Percentiles rank a stretch among this genome's conserved stretches.
These are phyloP conservation scores for Acronicta leporina DNA, from an alignment of 2,888 invertebrate genomes.

Conservation along the genomic window DNA sequence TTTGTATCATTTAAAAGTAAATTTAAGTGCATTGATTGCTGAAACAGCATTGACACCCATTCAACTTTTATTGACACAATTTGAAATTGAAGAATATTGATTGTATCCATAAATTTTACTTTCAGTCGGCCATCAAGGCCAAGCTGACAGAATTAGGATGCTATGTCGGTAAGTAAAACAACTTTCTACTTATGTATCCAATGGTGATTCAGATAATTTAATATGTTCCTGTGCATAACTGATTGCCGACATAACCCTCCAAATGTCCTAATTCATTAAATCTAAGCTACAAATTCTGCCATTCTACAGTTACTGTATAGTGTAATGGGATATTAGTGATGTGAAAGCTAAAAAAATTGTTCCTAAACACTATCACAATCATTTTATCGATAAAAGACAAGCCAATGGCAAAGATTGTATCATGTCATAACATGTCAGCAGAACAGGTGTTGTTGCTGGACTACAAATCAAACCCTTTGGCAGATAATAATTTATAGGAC, in stretches of 20 bases:
- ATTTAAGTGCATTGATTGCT: background rate
- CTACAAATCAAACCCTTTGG: too few relatives aligned
- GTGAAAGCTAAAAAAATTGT: too few relatives aligned
- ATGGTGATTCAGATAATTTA: background rate
- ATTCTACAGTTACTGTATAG: background rate
- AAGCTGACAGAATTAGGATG: slow-evolving; percentile 98
- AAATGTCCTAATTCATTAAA: too few relatives aligned
- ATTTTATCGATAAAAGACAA: too few relatives aligned
- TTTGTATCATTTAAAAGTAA: background rate
- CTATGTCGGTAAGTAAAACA: slow-evolving; percentile 93
- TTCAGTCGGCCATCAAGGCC: slow-evolving; percentile 98
- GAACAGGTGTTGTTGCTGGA: too few relatives aligned
- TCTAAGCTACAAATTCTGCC: background rate
- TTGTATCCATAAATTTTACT: slow-evolving; percentile 51
- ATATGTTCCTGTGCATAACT: background rate
- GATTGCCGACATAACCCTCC: background rate
- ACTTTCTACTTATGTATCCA: slow-evolving; percentile 3
- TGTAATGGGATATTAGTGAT: too few relatives aligned
- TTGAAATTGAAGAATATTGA: slow-evolving; percentile 24
- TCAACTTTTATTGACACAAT: slow-evolving; percentile 29
- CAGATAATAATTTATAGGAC: too few relatives aligned
- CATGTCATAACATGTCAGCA: too few relatives aligned
- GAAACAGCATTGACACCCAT: background rate
- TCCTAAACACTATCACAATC: too few relatives aligned
- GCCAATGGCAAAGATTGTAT: too few relatives aligned